These are phyloP conservation scores for Anguilla pacifica DNA, from an alignment of 2,797 vertebrate genomes.

Conservation along the genomic window DNA sequence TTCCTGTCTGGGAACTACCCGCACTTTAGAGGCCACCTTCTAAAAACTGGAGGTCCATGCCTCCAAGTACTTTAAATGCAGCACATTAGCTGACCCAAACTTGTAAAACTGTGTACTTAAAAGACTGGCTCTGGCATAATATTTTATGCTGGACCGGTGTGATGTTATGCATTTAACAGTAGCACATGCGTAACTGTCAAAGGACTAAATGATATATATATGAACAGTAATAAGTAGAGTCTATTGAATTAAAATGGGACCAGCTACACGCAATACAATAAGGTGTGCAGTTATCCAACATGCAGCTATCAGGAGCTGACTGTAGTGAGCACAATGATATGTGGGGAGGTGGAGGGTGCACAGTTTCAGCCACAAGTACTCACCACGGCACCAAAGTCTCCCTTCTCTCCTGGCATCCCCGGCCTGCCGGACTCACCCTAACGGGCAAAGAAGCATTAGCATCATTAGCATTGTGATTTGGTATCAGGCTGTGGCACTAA, in stretches of 20 bases:
- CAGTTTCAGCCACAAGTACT: slow-evolving; percentile 48
- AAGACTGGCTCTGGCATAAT: too few species aligned
- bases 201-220: not conserved
- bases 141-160: not conserved
- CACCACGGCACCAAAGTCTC: slow-evolving; percentile 79
- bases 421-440: slow-evolving; percentile 91
- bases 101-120: not conserved
- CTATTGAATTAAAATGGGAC: not conserved
- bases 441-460: not conserved
- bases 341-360: not conserved
- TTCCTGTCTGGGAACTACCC: not conserved
- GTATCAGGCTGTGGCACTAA: not conserved
- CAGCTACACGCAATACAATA: too few species aligned
- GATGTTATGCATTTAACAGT: not conserved
- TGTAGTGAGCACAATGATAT: not conserved
- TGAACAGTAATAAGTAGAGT: not conserved
- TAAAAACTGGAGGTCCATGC: not conserved
- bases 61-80: not conserved
- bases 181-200: not conserved
- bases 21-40: not conserved
- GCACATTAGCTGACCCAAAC: not conserved
- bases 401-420: slow-evolving; percentile 91
- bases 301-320: too few species aligned
- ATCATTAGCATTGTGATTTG: not conserved
- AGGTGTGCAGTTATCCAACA: not conserved